phyloP scores from a whole-genome alignment of 2,888 invertebrate genomes.

The Sphaeridia pumilis region DNA sequence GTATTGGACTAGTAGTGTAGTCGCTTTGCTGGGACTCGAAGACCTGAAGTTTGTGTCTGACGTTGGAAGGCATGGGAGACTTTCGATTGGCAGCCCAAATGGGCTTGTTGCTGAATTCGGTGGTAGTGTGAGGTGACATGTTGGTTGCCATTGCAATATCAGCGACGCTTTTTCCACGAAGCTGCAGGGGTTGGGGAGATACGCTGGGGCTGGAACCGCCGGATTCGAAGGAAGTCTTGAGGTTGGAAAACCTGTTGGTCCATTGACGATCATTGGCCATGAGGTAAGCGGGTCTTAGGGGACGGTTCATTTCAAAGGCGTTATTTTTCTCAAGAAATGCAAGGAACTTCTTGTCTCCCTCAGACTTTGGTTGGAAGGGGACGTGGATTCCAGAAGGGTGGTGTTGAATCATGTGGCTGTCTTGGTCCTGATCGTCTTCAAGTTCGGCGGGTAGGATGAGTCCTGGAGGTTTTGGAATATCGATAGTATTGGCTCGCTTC shows the following conservation, averaged over 20 bases:
- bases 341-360: slow-evolving; percentile 70
- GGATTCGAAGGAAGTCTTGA: slow-evolving; percentile 65
- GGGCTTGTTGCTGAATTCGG: slow-evolving; percentile 11
- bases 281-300: slow-evolving; percentile 37
- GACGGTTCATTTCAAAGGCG: slow-evolving; percentile 12
- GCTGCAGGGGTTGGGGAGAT: slow-evolving; percentile 25
- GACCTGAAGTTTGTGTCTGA: slow-evolving; percentile 33
- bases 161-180: slow-evolving; percentile 4
- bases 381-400: background rate
- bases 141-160: slow-evolving; percentile 12
- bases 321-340: slow-evolving; percentile 68
- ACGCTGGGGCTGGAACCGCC: slow-evolving; percentile 33
- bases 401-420: slow-evolving; percentile 24
- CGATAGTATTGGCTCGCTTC: slow-evolving; percentile 80
- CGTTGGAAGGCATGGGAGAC: slow-evolving; percentile 23
- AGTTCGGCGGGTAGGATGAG: slow-evolving; percentile 37
- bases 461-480: slow-evolving; percentile 62
- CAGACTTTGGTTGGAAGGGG: slow-evolving; percentile 60
- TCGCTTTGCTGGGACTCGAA: slow-evolving; percentile 22
- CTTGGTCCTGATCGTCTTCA: slow-evolving; percentile 43
- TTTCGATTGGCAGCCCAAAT: slow-evolving; percentile 13
- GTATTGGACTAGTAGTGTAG: background rate
- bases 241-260: slow-evolving; percentile 70
- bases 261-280: slow-evolving; percentile 51
- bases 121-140: slow-evolving; percentile 1